A percentile compares a stretch with the other conserved stretches of the same genome.
Conservation (phyloP, 2,888 invertebrate species). For the Clepsis dumicolana region DNA sequence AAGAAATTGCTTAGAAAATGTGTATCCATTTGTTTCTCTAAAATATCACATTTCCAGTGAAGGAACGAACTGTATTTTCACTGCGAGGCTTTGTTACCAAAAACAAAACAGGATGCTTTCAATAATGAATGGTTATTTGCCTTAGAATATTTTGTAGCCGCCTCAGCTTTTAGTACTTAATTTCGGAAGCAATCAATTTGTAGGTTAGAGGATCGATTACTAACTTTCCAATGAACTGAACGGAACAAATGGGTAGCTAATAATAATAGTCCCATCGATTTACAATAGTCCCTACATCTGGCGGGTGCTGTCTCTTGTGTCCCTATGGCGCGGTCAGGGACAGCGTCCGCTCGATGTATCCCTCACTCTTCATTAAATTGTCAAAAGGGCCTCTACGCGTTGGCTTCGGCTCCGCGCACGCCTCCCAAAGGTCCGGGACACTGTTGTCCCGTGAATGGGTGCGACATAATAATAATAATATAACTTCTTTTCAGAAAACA, state of each 20-base stretch:
- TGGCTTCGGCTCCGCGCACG: no score
- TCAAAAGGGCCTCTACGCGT: no score
- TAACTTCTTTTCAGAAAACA: no score
- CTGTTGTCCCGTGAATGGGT: no score
- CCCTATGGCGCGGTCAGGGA: no score
- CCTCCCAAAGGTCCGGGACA: no score
- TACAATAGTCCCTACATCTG: no score
- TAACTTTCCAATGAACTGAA: constrained; percentile 9
- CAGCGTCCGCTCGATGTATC: no score
- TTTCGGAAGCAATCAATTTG: constrained; percentile 27
- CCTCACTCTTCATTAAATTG: no score
- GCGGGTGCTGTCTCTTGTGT: no score
- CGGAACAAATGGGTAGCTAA: background rate
- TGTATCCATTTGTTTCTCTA: background rate
- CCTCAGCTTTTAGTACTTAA: background rate
- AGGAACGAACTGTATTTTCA: background rate
- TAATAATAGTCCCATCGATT: background rate
- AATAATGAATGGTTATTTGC: constrained; percentile 19
- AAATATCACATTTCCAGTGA: background rate
- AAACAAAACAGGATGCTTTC: background rate
- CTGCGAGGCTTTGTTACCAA: background rate
- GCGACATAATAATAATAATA: no score
- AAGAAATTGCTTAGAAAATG: background rate
- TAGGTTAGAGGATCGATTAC: constrained; percentile 11
- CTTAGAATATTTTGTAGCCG: background rate